Evolutionary conservation across 2,113 vertebrate genomes (phyloP).

Genomic region (Embiotoca jacksoni): DNA sequence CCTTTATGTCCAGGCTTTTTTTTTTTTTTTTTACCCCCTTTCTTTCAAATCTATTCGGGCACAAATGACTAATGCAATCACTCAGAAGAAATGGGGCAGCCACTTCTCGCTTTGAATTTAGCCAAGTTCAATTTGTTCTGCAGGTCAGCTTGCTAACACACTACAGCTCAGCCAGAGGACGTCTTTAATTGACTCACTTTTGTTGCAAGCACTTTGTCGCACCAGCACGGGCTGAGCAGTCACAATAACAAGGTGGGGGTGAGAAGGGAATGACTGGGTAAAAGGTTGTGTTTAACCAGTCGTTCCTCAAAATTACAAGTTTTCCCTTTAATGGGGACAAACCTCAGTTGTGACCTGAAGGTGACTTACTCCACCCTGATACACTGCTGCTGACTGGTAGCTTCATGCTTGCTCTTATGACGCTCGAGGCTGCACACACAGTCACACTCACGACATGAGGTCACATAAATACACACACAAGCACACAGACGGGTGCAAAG

Average conservation of each 20-base stretch:
- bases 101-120: constrained; percentile 20
- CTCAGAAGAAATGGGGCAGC: constrained; percentile 6
- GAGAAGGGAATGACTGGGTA: background rate
- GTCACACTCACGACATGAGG: constrained; percentile 4
- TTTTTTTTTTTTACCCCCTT: background rate
- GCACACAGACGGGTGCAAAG: background rate
- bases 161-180: constrained; percentile 11
- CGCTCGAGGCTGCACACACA: constrained; percentile 5
- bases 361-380: background rate
- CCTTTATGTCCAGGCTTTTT: constrained; percentile 1
- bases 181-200: constrained; percentile 43
- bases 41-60: constrained; percentile 16
- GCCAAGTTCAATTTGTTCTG: constrained; percentile 43
- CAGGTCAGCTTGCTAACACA: background rate
- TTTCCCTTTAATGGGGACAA: background rate
- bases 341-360: constrained; percentile 8
- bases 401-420: constrained; percentile 2
- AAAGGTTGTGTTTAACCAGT: background rate
- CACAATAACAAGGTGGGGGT: constrained; percentile 2
- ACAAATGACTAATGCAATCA: constrained; percentile 29
- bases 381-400: constrained; percentile 8
- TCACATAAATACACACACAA: constrained; percentile 17
- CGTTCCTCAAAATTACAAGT: constrained; percentile 38
- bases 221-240: constrained; percentile 14
- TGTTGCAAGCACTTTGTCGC: constrained; percentile 13